A percentile compares a stretch with the other conserved stretches of the same genome.
Evolutionary conservation across 2,113 vertebrate species (phyloP).

Genomic region (Eonycteris spelaea): DNA sequence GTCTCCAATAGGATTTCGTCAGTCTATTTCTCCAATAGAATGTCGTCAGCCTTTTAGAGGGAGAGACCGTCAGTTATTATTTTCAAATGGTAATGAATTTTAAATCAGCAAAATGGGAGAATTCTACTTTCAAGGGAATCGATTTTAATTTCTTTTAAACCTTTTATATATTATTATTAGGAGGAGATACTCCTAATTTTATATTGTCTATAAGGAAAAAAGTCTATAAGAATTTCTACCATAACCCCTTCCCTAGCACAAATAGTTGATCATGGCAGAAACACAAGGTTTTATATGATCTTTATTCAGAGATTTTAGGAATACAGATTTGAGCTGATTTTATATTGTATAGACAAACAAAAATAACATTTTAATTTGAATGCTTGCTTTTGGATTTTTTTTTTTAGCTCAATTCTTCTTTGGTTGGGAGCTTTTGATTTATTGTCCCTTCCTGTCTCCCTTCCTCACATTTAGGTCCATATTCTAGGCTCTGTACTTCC

Average conservation of each 20-base stretch:
- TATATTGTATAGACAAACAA: neutral
- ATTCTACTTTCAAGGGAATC: neutral
- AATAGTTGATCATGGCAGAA: neutral
- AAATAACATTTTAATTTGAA: neutral
- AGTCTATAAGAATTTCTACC: neutral
- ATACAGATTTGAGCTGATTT: neutral
- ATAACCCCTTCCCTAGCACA: neutral
- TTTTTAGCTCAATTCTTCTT: neutral
- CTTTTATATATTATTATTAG: neutral
- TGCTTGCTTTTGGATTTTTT: neutral
- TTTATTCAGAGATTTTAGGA: neutral
- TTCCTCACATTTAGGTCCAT: neutral
- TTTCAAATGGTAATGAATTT: slow-evolving; percentile 5
- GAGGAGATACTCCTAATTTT: neutral
- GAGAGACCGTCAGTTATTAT: neutral
- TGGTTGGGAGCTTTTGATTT: neutral
- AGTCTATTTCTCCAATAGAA: too few relatives aligned
- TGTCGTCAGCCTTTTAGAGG: neutral
- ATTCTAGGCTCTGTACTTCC: neutral
- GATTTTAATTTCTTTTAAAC: neutral
- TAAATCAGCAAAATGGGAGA: neutral
- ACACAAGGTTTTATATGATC: neutral
- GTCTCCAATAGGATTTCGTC: slow-evolving; percentile 32
- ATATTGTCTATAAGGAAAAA: neutral
- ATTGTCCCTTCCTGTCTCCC: neutral